Evolutionary conservation across 2,113 vertebrate genomes (phyloP).

Genomic region (Eurypyga helias): DNA sequence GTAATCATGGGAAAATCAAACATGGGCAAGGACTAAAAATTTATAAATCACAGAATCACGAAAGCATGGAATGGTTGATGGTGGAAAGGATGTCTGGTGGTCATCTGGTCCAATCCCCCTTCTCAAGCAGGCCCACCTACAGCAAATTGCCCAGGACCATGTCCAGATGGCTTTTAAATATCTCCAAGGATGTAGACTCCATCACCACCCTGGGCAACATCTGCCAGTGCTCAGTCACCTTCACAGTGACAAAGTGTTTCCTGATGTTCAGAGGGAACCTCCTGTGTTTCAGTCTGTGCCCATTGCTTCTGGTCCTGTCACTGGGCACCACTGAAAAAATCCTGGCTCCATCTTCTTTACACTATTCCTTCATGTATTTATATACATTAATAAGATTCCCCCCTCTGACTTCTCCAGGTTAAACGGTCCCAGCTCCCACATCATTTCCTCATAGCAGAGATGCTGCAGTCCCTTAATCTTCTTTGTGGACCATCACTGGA

Average conservation of each 20-base stretch:
- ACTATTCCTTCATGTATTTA: background rate
- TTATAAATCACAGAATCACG: background rate
- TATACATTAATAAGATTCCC: background rate
- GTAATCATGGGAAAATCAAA: background rate
- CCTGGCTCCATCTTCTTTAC: background rate
- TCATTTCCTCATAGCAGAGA: background rate
- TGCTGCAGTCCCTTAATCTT: background rate
- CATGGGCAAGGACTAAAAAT: background rate
- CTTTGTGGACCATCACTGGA: background rate
- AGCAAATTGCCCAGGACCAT: background rate
- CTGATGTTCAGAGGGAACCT: background rate
- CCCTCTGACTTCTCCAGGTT: background rate
- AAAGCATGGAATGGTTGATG: background rate
- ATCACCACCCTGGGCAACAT: background rate
- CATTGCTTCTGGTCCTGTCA: background rate
- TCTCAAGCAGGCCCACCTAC: background rate
- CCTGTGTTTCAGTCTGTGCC: background rate
- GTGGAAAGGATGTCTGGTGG: background rate
- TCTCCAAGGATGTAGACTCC: background rate
- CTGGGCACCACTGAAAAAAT: background rate
- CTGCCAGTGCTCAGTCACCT: accelerated
- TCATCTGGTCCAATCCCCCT: background rate
- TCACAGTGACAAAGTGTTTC: background rate
- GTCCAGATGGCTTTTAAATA: background rate
- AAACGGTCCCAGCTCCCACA: background rate